Evolutionary conservation across 2,888 invertebrate species (phyloP).

Genomic region (Volucella bombylans): DNA sequence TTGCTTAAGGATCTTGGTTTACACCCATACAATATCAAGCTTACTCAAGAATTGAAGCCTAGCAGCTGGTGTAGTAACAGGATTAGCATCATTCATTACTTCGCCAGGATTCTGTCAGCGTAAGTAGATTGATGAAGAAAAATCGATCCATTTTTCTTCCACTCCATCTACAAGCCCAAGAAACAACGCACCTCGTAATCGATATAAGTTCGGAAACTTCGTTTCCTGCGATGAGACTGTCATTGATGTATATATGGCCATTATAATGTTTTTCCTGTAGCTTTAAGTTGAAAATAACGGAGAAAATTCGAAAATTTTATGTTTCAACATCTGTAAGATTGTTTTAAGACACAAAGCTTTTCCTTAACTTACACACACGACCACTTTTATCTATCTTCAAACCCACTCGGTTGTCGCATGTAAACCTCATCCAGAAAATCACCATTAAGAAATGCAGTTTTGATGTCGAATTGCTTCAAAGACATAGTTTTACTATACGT

Average conservation of each 20-base stretch:
- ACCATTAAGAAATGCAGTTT: conserved; percentile 63
- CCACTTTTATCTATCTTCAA: conserved; percentile 68
- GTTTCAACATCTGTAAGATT: conserved; percentile 59
- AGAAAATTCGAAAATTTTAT: no score
- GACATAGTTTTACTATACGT: conserved; percentile 15
- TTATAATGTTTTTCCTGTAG: conserved; percentile 49
- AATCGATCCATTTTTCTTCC: conserved; percentile 33
- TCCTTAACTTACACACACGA: conserved; percentile 67
- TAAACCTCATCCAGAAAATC: conserved; percentile 66
- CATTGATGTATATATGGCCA: conserved; percentile 76
- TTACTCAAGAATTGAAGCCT: no score
- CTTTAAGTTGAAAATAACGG: no score
- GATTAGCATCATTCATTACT: conserved; percentile 17
- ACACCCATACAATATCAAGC: no score
- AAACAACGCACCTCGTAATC: conserved; percentile 44
- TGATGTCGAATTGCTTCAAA: conserved; percentile 37
- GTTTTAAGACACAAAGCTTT: conserved; percentile 74
- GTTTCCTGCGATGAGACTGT: conserved; percentile 21
- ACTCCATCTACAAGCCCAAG: conserved; percentile 5
- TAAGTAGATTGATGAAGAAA: conserved; percentile 30
- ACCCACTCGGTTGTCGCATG: conserved; percentile 64
- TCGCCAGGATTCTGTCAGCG: conserved; percentile 16
- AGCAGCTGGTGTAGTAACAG: no score
- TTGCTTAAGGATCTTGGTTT: no score
- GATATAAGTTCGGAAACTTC: conserved; percentile 30